phyloP scores from a whole-genome alignment of 2,888 invertebrate species.

The Koerneria pararmatus region DNA sequence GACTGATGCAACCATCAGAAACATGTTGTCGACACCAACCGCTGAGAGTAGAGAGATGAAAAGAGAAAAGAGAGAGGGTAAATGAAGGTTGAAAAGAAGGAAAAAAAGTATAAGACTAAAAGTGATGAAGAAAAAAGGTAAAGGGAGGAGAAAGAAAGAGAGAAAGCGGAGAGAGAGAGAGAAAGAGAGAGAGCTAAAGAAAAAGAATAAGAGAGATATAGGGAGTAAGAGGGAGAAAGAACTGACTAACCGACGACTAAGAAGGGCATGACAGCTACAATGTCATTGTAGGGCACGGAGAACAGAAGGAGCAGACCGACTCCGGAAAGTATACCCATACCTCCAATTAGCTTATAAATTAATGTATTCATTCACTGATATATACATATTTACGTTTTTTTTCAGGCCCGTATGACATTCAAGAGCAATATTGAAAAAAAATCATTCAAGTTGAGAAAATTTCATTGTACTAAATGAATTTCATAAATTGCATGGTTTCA shows the following conservation, averaged over 20 bases:
- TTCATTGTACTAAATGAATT: too few relatives aligned
- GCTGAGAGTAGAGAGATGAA: slow-evolving; percentile 66
- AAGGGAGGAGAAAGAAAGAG: not conserved
- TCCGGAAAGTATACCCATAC: slow-evolving; percentile 84
- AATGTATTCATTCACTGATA: too few relatives aligned
- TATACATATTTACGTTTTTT: too few relatives aligned
- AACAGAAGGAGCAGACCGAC: slow-evolving; percentile 85
- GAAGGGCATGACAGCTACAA: slow-evolving; percentile 89
- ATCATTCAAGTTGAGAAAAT: too few relatives aligned
- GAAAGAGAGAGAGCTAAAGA: not conserved
- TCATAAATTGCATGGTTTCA: too few relatives aligned
- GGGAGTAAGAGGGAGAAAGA: not conserved
- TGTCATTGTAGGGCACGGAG: slow-evolving; percentile 86
- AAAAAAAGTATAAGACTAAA: not conserved
- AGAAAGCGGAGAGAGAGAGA: not conserved
- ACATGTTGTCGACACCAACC: slow-evolving; percentile 91
- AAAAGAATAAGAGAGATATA: not conserved
- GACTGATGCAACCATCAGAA: slow-evolving; percentile 91
- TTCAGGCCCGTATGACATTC: too few relatives aligned
- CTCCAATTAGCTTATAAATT: too few relatives aligned
- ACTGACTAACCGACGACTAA: slow-evolving; percentile 84
- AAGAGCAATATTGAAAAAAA: too few relatives aligned
- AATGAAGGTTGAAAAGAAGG: not conserved
- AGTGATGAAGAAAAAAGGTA: not conserved
- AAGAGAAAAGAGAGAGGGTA: not conserved